Percentiles rank a stretch among this genome's conserved stretches.
phyloP scores from a whole-genome alignment of 2,888 invertebrate species.

The Bedellia somnulentella region DNA sequence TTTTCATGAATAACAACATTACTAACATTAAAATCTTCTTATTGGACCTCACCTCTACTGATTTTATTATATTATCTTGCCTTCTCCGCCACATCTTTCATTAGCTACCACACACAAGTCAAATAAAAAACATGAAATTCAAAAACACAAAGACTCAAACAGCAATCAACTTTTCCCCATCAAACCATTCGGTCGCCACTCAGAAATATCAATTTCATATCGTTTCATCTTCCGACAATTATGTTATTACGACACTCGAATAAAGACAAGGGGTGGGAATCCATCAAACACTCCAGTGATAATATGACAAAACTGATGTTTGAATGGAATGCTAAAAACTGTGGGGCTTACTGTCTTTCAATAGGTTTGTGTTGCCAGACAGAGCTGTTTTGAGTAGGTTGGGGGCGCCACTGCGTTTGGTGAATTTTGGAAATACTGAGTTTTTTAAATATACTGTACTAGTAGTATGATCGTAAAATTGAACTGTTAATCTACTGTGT shows the following conservation, averaged over 20 bases:
- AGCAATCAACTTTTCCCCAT: no score
- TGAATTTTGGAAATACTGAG: neutral
- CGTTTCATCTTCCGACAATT: slow-evolving; percentile 1
- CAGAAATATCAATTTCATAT: no score
- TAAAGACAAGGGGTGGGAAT: slow-evolving; percentile 20
- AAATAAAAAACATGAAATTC: no score
- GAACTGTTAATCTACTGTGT: neutral
- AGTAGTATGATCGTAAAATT: neutral
- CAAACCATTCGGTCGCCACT: no score
- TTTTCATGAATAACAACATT: no score
- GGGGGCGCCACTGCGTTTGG: neutral
- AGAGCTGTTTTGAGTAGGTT: neutral
- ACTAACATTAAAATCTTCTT: no score
- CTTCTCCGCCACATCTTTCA: no score
- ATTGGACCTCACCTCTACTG: no score
- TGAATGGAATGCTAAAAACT: slow-evolving; percentile 34
- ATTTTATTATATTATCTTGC: no score
- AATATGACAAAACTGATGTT: slow-evolving; percentile 35
- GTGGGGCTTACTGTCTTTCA: slow-evolving; percentile 7
- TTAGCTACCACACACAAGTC: no score
- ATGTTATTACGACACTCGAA: slow-evolving; percentile 30
- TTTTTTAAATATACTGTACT: neutral
- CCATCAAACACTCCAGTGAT: slow-evolving; percentile 31
- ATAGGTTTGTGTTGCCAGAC: slow-evolving; percentile 1
- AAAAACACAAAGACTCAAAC: no score